phyloP scores from a whole-genome alignment of 2,113 vertebrate genomes.

The Sinocyclocheilus grahami region DNA sequence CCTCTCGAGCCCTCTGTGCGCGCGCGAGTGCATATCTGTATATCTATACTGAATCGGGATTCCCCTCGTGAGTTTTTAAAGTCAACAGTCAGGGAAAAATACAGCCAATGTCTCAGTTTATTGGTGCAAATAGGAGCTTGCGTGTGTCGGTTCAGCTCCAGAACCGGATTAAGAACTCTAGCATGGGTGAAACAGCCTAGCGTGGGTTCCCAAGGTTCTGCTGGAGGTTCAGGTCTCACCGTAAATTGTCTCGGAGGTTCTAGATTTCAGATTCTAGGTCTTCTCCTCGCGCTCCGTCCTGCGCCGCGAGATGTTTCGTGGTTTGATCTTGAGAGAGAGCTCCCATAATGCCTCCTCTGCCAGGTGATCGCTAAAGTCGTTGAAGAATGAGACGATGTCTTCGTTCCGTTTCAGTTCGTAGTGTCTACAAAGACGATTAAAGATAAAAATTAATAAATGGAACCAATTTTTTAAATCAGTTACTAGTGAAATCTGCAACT shows the following conservation, averaged over 20 bases:
- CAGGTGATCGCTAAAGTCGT: conserved; percentile 97
- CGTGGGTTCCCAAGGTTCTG: conserved; percentile 11
- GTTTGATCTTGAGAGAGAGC: conserved; percentile 97
- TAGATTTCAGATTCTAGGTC: conserved; percentile 76
- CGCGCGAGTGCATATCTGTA: conserved; percentile 29
- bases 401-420: conserved; percentile 95
- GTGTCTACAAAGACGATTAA: conserved; percentile 77
- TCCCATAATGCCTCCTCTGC: conserved; percentile 98
- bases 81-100: conserved; percentile 11
- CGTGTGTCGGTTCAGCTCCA: background rate
- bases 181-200: background rate
- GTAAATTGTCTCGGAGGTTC: conserved; percentile 1
- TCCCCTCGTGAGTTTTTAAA: conserved; percentile 5
- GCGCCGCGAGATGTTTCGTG: conserved; percentile 88
- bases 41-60: conserved; percentile 14
- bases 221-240: conserved; percentile 37
- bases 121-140: conserved; percentile 10
- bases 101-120: conserved; percentile 25
- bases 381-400: conserved; percentile 96
- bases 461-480: background rate
- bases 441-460: background rate
- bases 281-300: conserved; percentile 96
- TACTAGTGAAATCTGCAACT: background rate
- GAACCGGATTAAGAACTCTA: background rate
- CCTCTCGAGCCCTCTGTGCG: background rate